Conservation (phyloP, 2,113 vertebrate species). For the Pitta sordida region DNA sequence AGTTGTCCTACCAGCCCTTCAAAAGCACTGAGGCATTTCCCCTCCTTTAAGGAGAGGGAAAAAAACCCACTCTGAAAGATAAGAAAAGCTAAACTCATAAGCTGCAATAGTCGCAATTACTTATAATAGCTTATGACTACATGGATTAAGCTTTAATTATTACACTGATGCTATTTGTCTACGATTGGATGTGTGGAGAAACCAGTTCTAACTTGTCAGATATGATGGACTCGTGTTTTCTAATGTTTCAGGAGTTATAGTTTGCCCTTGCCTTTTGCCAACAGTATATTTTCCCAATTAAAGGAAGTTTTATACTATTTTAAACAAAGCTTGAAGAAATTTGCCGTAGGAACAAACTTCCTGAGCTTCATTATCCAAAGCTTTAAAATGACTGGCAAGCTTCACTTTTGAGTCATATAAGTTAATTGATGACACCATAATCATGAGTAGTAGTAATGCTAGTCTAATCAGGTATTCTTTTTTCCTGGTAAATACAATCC, state of each 20-base stretch:
- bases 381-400: conserved; percentile 59
- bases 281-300: conserved; percentile 34
- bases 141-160: conserved; percentile 42
- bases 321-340: conserved; percentile 42
- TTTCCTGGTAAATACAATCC: conserved; percentile 58
- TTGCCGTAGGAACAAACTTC: conserved; percentile 51
- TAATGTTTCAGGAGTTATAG: background rate
- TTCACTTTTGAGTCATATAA: conserved; percentile 55
- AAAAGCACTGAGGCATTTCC: conserved; percentile 39
- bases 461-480: conserved; percentile 65
- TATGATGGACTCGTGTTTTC: background rate
- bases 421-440: conserved; percentile 53
- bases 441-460: conserved; percentile 22
- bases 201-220: conserved; percentile 29
- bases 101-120: background rate
- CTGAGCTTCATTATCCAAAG: conserved; percentile 33
- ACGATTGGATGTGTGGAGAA: background rate
- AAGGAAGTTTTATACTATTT: conserved; percentile 55
- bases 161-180: conserved; percentile 27
- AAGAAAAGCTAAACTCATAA: conserved; percentile 19
- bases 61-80: background rate
- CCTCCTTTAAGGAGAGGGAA: background rate
- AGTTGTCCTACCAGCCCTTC: conserved; percentile 23
- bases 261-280: conserved; percentile 38
- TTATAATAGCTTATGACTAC: conserved; percentile 47